These are phyloP conservation scores for Melanotus villosus DNA, from an alignment of 2,888 invertebrate genomes.

Conservation along the genomic window DNA sequence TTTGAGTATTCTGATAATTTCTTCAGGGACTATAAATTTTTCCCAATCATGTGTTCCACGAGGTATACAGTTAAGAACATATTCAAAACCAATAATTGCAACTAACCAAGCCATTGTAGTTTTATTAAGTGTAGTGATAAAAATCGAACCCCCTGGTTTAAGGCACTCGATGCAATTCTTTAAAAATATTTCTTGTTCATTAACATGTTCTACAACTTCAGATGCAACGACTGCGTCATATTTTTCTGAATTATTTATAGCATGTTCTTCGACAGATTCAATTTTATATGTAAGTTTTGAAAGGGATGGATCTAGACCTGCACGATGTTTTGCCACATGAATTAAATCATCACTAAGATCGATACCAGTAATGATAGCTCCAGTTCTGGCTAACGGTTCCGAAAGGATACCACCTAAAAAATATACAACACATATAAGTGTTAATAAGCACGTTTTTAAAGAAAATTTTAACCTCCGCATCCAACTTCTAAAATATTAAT, in stretches of 20 bases:
- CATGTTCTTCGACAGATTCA: slow-evolving; percentile 73
- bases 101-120: slow-evolving; percentile 76
- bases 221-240: slow-evolving; percentile 91
- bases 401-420: slow-evolving; percentile 63
- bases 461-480: slow-evolving; percentile 78
- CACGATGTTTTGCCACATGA: slow-evolving; percentile 77
- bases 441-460: background rate
- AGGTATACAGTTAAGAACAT: slow-evolving; percentile 82
- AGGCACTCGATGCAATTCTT: slow-evolving; percentile 73
- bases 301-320: slow-evolving; percentile 65
- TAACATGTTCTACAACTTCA: slow-evolving; percentile 92
- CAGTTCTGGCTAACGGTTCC: slow-evolving; percentile 83
- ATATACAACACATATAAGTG: slow-evolving; percentile 14
- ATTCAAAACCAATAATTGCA: slow-evolving; percentile 84
- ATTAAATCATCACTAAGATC: slow-evolving; percentile 84
- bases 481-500: slow-evolving; percentile 88
- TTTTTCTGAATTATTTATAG: slow-evolving; percentile 63
- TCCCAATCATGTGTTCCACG: slow-evolving; percentile 92
- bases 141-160: slow-evolving; percentile 77
- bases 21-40: slow-evolving; percentile 87
- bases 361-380: slow-evolving; percentile 85
- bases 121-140: slow-evolving; percentile 79
- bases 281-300: slow-evolving; percentile 69
- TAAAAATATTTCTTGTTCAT: slow-evolving; percentile 80
- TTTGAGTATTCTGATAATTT: slow-evolving; percentile 79